Percentiles rank a stretch among this genome's conserved stretches.
Evolutionary conservation across 1,140 invertebrate species (phyloP).

Genomic region (Danaus plexippus): DNA sequence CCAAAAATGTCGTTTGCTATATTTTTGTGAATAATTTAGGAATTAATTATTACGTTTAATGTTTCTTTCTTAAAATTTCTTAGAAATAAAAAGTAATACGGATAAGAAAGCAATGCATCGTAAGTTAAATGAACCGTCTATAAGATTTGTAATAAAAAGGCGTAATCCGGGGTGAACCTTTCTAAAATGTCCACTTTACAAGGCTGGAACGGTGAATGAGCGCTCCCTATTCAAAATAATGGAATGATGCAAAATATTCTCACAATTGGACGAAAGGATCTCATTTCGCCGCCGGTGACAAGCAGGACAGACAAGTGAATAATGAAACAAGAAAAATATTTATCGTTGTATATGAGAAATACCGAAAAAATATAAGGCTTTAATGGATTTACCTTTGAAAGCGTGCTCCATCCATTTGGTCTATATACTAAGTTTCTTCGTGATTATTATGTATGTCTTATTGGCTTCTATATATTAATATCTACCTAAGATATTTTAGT

Average conservation of each 20-base stretch:
- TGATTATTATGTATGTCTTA: too few relatives aligned
- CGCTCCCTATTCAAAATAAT: constrained; percentile 27
- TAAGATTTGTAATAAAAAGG: constrained; percentile 19
- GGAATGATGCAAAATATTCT: constrained; percentile 31
- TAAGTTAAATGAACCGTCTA: constrained; percentile 16
- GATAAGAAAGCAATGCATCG: constrained; percentile 9
- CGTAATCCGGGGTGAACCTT: constrained; percentile 17
- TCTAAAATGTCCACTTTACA: constrained; percentile 23
- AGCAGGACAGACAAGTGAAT: constrained; percentile 25
- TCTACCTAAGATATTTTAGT: too few relatives aligned
- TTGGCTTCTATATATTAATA: too few relatives aligned
- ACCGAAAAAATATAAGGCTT: too few relatives aligned
- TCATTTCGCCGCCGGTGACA: constrained; percentile 30
- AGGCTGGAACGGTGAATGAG: constrained; percentile 24
- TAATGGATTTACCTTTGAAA: too few relatives aligned
- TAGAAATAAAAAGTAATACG: constrained; percentile 1
- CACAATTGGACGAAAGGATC: constrained; percentile 31
- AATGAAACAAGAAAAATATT: constrained; percentile 33
- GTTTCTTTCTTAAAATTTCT: too few relatives aligned
- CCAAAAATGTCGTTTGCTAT: too few relatives aligned
- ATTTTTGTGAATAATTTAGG: too few relatives aligned
- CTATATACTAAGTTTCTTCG: too few relatives aligned
- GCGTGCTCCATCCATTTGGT: too few relatives aligned
- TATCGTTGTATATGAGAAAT: constrained; percentile 11
- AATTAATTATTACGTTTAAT: too few relatives aligned